Evolutionary conservation across 2,797 vertebrate species (phyloP), one percentile per base, ranked within the genome.

Genomic region (Catharus ustulatus): DNA sequence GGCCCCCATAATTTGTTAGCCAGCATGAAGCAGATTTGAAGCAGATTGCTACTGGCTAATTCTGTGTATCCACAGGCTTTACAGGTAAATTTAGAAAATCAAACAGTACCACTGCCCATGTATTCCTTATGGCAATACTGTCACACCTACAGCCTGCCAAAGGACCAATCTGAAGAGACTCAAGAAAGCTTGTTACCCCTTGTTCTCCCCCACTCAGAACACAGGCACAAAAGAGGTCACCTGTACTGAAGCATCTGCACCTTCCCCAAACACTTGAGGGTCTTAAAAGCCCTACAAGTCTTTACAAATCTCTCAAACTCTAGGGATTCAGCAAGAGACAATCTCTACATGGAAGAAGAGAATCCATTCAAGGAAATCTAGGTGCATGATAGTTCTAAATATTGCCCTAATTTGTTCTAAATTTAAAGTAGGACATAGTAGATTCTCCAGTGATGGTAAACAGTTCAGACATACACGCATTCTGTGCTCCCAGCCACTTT

Each of bases 371-470:
- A 64, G 17, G 62, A 67, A 77, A 76, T 55, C 13, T 51, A 71
- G 29, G 24, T 18, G 7, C 0, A 0, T 24, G 76, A 59, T 63
- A 74, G 52, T n/a, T 82, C 51, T 71, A 78, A 90, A 86, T 84
- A 75, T 19, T 78, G 46, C 15, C 68, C 57, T 91, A 23, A 87
- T 84, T 92, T 85, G 36, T 52, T 76, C 43, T 42, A 82, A 58
- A 36, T 72, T 32, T n/a, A 43, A 93, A 93, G 42, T 83, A 89
- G 95, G 94, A 69, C 84, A 79, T 71, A 83, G 87, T 84, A 89
- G 90, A 36, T 73, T 66, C 84, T 88, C 40, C 62, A 51, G 0
- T 58, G 46, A 51, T 10, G 40, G 63, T 80, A 87, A 93, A 71
- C 78, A 92, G 63, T 67, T 93, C 73, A 72, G 69, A 40, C 83